Evolutionary conservation across 2,888 invertebrate species (phyloP).

Genomic region (Marronus borbonicus): DNA sequence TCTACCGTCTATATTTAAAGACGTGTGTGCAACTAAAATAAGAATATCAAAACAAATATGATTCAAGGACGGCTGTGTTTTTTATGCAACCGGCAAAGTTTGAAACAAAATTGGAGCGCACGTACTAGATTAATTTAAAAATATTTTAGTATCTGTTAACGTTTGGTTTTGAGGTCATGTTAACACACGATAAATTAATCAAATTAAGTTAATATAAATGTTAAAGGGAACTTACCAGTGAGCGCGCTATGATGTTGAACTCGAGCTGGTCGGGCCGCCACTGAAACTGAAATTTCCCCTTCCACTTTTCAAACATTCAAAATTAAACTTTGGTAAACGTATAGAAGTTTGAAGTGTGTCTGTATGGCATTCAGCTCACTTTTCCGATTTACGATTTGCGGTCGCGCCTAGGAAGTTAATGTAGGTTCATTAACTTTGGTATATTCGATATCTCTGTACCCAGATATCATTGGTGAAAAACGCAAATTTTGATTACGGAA

Average conservation of each 20-base stretch:
- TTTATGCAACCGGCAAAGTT: neutral
- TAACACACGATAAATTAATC: slow-evolving; percentile 6
- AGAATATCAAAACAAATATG: slow-evolving; percentile 42
- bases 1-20: slow-evolving; percentile 38
- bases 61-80: slow-evolving; percentile 34
- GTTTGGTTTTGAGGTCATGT: neutral
- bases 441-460: neutral
- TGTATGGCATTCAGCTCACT: slow-evolving; percentile 30
- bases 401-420: slow-evolving; percentile 20
- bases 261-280: slow-evolving; percentile 67
- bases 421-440: neutral
- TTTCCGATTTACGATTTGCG: slow-evolving; percentile 35
- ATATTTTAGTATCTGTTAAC: neutral
- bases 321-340: slow-evolving; percentile 46
- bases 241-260: slow-evolving; percentile 63
- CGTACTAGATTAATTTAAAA: neutral
- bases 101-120: neutral
- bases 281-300: slow-evolving; percentile 65
- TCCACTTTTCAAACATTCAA: slow-evolving; percentile 55
- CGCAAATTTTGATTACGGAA: too few species aligned
- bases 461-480: too few species aligned
- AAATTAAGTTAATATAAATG: slow-evolving; percentile 18
- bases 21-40: slow-evolving; percentile 39
- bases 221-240: slow-evolving; percentile 29
- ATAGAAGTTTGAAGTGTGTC: slow-evolving; percentile 40